Evolutionary conservation across 1,140 invertebrate species (phyloP).

Genomic region (Oncopodura yosiiana): DNA sequence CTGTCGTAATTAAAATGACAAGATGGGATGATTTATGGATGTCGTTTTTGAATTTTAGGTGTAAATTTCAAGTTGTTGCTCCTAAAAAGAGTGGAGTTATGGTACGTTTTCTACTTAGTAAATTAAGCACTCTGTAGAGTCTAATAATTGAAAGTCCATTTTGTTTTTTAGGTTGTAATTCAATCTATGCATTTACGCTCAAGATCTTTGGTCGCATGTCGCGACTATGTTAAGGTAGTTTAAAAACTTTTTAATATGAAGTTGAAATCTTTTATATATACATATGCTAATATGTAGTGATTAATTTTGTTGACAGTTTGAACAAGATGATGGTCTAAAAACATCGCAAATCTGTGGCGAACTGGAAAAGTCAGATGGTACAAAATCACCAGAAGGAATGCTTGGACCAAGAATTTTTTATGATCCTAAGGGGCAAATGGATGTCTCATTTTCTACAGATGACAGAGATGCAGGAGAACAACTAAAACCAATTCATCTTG

Average conservation of each 20-base stretch:
- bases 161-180: slow-evolving; percentile 27
- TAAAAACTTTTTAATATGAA: too few species aligned
- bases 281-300: neutral
- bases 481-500: slow-evolving; percentile 5
- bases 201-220: slow-evolving; percentile 1
- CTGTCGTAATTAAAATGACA: slow-evolving; percentile 28
- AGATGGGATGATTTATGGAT: slow-evolving; percentile 17
- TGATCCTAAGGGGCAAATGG: slow-evolving; percentile 24
- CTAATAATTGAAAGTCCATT: too few species aligned
- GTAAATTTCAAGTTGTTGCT: slow-evolving; percentile 29
- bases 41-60: slow-evolving; percentile 22
- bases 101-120: neutral
- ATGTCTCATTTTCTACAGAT: slow-evolving; percentile 27
- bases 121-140: too few species aligned
- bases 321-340: slow-evolving; percentile 23
- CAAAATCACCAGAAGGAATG: slow-evolving; percentile 11
- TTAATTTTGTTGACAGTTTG: slow-evolving; percentile 20
- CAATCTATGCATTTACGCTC: slow-evolving; percentile 15
- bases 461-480: slow-evolving; percentile 2
- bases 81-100: slow-evolving; percentile 17
- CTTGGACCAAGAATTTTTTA: slow-evolving; percentile 27
- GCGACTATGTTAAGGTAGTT: slow-evolving; percentile 32
- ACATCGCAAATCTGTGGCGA: slow-evolving; percentile 26
- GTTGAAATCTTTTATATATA: neutral
- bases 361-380: slow-evolving; percentile 12